Conservation (phyloP, 2,797 vertebrate species). For the Sebastes variabilis region DNA sequence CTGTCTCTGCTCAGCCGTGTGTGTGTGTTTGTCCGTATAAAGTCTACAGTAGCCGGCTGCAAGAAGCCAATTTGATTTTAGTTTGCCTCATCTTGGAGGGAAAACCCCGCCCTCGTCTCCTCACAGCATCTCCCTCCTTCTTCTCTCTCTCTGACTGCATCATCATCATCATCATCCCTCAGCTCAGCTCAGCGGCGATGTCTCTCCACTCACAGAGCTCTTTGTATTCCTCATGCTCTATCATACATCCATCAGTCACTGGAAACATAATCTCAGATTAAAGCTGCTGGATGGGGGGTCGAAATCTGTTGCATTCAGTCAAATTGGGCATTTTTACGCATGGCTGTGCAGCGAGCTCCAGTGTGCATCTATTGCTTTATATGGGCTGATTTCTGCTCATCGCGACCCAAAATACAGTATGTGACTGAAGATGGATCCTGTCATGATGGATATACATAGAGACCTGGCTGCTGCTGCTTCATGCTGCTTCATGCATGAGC, state of each 20-base stretch:
- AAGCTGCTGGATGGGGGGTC: not conserved
- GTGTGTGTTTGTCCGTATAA: constrained; percentile 10
- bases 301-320: constrained; percentile 20
- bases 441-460: not conserved
- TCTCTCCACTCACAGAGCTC: constrained; percentile 66
- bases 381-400: not conserved
- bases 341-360: constrained; percentile 19
- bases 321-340: constrained; percentile 41
- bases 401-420: not conserved
- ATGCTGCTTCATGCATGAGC: not conserved
- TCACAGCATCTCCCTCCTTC: constrained; percentile 39
- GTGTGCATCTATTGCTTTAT: constrained; percentile 9
- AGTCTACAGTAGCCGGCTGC: constrained; percentile 33
- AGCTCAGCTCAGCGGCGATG: constrained; percentile 52
- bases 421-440: not conserved
- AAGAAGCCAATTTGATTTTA: constrained; percentile 35
- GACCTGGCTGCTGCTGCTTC: not conserved
- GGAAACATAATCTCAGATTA: constrained; percentile 45
- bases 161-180: constrained; percentile 34
- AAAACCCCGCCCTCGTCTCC: constrained; percentile 74
- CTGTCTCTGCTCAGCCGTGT: not conserved
- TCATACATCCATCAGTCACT: constrained; percentile 1
- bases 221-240: constrained; percentile 45
- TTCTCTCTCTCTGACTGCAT: not conserved
- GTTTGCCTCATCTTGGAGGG: constrained; percentile 62